Conservation (phyloP, 1,140 invertebrate species). For the Drosophila nasuta region DNA sequence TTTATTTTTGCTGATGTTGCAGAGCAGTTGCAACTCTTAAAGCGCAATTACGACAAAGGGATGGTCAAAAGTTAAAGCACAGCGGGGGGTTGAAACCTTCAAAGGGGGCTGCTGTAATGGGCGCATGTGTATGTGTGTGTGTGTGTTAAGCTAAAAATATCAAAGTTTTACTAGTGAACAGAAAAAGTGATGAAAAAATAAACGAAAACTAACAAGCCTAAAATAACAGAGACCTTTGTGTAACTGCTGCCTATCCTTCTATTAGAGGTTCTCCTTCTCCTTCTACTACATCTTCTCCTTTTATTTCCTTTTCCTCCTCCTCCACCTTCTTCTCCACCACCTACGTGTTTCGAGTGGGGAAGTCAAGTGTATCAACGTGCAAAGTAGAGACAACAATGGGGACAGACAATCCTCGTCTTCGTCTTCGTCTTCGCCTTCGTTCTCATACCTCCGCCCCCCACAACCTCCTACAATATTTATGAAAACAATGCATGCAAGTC, state of each 20-base stretch:
- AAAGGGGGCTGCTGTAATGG: background rate
- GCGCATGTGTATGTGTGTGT: conserved; percentile 8
- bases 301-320: background rate
- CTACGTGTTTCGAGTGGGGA: conserved; percentile 20
- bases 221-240: conserved; percentile 24
- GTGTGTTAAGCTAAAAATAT: conserved; percentile 31
- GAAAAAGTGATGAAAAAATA: background rate
- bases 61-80: background rate
- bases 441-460: background rate
- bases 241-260: conserved; percentile 2
- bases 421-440: no score
- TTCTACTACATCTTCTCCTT: background rate
- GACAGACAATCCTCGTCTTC: conserved; percentile 22
- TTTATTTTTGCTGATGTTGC: conserved; percentile 36
- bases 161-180: conserved; percentile 11
- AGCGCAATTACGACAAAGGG: background rate
- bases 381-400: conserved; percentile 66
- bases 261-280: no score
- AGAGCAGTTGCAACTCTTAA: conserved; percentile 3
- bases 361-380: conserved; percentile 64
- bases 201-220: conserved; percentile 28
- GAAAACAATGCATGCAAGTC: conserved; percentile 76
- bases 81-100: background rate
- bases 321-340: background rate
- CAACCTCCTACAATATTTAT: conserved; percentile 43